These are phyloP conservation scores for Eueremaeus valkanovi DNA, from an alignment of 2,888 invertebrate genomes.

Conservation along the genomic window DNA sequence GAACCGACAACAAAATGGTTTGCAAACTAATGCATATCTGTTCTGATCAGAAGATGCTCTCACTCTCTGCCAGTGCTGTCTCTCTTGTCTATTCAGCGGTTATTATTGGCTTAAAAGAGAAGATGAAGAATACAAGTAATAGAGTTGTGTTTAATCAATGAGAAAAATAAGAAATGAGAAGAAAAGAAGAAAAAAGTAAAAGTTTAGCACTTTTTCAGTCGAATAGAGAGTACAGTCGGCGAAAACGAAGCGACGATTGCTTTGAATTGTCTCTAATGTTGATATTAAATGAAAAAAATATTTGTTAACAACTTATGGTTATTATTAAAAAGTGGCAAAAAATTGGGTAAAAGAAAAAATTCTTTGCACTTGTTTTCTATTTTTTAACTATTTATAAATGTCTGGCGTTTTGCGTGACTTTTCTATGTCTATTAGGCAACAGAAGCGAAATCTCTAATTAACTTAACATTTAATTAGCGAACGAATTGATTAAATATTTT, in stretches of 20 bases:
- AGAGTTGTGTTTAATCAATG: slow-evolving; percentile 33
- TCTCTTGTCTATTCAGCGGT: background rate
- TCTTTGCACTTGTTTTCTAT: background rate
- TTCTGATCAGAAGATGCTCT: background rate
- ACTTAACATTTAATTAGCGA: slow-evolving; percentile 11
- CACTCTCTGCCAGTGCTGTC: background rate
- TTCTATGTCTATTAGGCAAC: background rate
- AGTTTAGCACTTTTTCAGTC: slow-evolving; percentile 17
- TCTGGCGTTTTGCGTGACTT: slow-evolving; percentile 22
- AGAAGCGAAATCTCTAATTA: slow-evolving; percentile 18
- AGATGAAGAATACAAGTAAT: slow-evolving; percentile 5
- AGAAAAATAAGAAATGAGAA: background rate
- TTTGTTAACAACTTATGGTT: background rate
- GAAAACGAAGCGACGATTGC: background rate
- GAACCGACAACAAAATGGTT: background rate
- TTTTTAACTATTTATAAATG: background rate
- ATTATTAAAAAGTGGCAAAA: background rate
- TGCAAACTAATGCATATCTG: no score
- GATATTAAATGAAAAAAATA: background rate
- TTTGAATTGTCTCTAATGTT: background rate
- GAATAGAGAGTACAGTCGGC: background rate
- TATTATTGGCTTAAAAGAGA: background rate
- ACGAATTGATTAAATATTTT: background rate
- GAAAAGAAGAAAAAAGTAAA: slow-evolving; percentile 24
- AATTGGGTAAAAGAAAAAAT: background rate